Evolutionary conservation across 2,888 invertebrate species (phyloP).

Genomic region (Zootermopsis nevadensis): DNA sequence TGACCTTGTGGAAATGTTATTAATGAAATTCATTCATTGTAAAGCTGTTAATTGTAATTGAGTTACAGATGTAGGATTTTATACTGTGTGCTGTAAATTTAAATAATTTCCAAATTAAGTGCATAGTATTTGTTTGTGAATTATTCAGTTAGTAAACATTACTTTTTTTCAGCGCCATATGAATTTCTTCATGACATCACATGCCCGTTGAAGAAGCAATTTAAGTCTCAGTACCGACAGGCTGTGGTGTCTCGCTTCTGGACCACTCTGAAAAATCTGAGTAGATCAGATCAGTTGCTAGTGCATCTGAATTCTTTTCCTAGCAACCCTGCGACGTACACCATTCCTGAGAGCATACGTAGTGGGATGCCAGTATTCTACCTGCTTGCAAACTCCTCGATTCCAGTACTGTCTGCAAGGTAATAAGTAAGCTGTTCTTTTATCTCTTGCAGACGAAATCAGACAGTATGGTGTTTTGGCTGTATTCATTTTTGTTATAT

Average conservation of each 20-base stretch:
- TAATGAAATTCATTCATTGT: too few species aligned
- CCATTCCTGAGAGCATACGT: conserved; percentile 75
- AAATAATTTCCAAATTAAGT: too few species aligned
- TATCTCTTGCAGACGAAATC: too few species aligned
- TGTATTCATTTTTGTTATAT: too few species aligned
- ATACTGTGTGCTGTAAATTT: too few species aligned
- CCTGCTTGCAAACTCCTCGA: conserved; percentile 62
- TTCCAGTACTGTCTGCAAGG: conserved; percentile 63
- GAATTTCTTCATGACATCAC: conserved; percentile 81
- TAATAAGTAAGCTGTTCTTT: conserved; percentile 56
- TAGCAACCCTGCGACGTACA: conserved; percentile 71
- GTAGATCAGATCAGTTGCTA: conserved; percentile 74
- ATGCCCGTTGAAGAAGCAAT: conserved; percentile 71
- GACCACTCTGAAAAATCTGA: conserved; percentile 72
- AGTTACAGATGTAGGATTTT: too few species aligned
- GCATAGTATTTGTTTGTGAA: too few species aligned
- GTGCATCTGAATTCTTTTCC: conserved; percentile 78
- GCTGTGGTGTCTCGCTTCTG: conserved; percentile 75
- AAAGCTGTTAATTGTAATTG: too few species aligned
- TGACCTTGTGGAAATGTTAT: too few species aligned
- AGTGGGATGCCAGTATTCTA: conserved; percentile 79
- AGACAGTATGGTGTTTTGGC: too few species aligned
- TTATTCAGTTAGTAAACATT: too few species aligned
- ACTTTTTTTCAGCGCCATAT: conserved; percentile 68
- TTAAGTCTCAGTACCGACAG: conserved; percentile 73